These are phyloP conservation scores for Eilema griseolum DNA, from an alignment of 2,888 invertebrate species.

Conservation along the genomic window DNA sequence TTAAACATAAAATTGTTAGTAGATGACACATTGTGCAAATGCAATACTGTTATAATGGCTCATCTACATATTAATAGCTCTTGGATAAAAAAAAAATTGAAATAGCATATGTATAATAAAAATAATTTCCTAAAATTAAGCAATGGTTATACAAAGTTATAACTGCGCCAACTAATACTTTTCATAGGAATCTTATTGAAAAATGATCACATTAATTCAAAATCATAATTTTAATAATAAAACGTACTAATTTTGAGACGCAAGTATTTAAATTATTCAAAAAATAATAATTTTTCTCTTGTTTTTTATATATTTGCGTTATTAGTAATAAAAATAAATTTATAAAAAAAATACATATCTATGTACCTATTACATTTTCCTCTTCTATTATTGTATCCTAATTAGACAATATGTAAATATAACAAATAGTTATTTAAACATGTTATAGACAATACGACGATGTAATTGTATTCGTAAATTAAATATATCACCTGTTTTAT, in stretches of 20 bases:
- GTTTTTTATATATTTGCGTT: not conserved
- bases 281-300: not conserved
- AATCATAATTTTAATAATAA: constrained; percentile 5
- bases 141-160: constrained; percentile 13
- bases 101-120: constrained; percentile 27
- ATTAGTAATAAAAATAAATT: constrained; percentile 4
- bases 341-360: not conserved
- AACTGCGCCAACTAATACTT: constrained; percentile 50
- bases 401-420: constrained; percentile 7
- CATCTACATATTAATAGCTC: constrained; percentile 12
- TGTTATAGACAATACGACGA: constrained; percentile 18
- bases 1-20: constrained; percentile 25
- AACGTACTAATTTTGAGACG: not conserved
- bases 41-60: constrained; percentile 44
- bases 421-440: constrained; percentile 20
- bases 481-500: constrained; percentile 64
- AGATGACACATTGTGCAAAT: constrained; percentile 39
- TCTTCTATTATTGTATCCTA: not conserved
- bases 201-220: constrained; percentile 33
- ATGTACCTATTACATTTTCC: not conserved
- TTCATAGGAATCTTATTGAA: constrained; percentile 49
- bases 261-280: not conserved
- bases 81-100: constrained; percentile 23
- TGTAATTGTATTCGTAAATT: constrained; percentile 39
- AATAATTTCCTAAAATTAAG: constrained; percentile 21